Evolutionary conservation across 2,888 invertebrate genomes (phyloP).

Genomic region (Dicyrtoma fusca): DNA sequence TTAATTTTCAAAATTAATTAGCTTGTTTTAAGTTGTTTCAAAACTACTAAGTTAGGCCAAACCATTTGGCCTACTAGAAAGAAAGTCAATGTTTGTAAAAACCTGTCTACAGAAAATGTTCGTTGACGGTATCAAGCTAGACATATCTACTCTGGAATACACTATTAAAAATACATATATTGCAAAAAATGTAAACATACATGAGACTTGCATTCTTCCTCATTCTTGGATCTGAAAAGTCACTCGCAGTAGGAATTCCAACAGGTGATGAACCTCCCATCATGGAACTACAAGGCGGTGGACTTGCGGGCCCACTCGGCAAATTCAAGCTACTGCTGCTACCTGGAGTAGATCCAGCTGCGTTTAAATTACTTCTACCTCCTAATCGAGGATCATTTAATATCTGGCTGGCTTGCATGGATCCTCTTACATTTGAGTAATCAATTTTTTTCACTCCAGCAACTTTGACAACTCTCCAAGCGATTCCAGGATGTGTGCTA

Average conservation of each 20-base stretch:
- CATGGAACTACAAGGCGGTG: slow-evolving; percentile 24
- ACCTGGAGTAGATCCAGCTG: slow-evolving; percentile 56
- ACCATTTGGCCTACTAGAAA: too few relatives aligned
- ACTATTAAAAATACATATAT: neutral
- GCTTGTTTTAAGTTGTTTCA: too few relatives aligned
- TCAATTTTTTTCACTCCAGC: slow-evolving; percentile 73
- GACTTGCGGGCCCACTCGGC: slow-evolving; percentile 39
- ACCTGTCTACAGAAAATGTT: too few relatives aligned
- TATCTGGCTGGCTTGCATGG: slow-evolving; percentile 44
- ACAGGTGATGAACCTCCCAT: slow-evolving; percentile 22
- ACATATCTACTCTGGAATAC: too few relatives aligned
- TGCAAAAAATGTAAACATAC: slow-evolving; percentile 2
- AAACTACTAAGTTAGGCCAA: too few relatives aligned
- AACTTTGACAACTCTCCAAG: slow-evolving; percentile 66
- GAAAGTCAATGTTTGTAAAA: too few relatives aligned
- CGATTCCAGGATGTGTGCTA: slow-evolving; percentile 74
- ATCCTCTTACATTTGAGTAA: slow-evolving; percentile 68
- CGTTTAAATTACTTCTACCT: slow-evolving; percentile 33
- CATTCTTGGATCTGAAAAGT: slow-evolving; percentile 38
- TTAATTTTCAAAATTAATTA: too few relatives aligned
- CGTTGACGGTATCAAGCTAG: too few relatives aligned
- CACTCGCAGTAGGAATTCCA: slow-evolving; percentile 33
- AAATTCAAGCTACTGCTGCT: slow-evolving; percentile 37
- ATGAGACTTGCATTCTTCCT: neutral
- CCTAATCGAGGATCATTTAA: slow-evolving; percentile 71